Conservation (phyloP, 2,888 invertebrate genomes). For the Mythimna ferrago region DNA sequence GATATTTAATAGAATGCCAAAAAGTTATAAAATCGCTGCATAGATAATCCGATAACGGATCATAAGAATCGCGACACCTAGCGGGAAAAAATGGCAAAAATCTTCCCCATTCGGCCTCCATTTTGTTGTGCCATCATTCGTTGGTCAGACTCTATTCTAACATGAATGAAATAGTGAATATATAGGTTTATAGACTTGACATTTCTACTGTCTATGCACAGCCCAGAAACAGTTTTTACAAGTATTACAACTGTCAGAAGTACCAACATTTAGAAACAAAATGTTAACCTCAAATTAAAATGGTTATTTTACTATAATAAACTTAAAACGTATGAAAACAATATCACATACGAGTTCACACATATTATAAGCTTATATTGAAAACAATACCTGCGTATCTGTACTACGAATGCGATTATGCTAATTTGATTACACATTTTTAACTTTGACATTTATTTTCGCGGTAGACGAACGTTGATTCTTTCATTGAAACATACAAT, state of each 20-base stretch:
- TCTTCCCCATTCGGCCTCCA: no score
- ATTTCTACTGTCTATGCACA: conserved; percentile 6
- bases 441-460: conserved; percentile 71
- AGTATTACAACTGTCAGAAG: not conserved
- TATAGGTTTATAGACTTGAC: not conserved
- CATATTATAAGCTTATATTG: not conserved
- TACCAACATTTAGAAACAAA: conserved; percentile 47
- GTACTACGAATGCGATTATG: not conserved
- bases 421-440: conserved; percentile 1
- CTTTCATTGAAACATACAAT: conserved; percentile 59
- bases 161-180: conserved; percentile 5
- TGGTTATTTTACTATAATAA: not conserved
- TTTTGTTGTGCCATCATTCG: no score
- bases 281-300: conserved; percentile 45
- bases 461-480: conserved; percentile 67
- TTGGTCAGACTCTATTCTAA: no score
- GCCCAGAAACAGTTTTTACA: conserved; percentile 11
- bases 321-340: not conserved
- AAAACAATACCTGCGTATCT: not conserved
- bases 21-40: no score
- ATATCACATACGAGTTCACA: not conserved
- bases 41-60: no score
- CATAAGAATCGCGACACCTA: no score
- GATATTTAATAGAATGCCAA: no score
- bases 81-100: no score